Conservation (phyloP, 1,140 invertebrate species). For the Euglossa dilemma region DNA sequence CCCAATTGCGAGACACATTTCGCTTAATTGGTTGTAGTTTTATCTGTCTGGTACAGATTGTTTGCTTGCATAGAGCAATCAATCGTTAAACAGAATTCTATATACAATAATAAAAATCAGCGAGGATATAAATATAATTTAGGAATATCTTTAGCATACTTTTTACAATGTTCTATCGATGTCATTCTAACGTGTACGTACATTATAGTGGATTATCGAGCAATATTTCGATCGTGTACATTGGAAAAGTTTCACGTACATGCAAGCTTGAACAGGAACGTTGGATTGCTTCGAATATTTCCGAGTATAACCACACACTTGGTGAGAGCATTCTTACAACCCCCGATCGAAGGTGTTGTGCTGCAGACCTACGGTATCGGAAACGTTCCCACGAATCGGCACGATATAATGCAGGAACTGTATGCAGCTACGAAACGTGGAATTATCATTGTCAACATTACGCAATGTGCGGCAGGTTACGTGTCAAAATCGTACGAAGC, state of each 20-base stretch:
- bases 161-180: background rate
- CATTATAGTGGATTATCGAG: constrained; percentile 89
- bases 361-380: constrained; percentile 96
- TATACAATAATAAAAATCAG: background rate
- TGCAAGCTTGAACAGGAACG: constrained; percentile 90
- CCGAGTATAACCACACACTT: constrained; percentile 93
- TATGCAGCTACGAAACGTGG: constrained; percentile 89
- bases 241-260: constrained; percentile 92
- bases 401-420: constrained; percentile 91
- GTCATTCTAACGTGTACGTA: background rate
- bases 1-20: background rate
- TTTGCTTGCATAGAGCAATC: background rate
- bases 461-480: constrained; percentile 92
- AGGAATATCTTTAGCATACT: background rate
- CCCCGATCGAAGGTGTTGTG: constrained; percentile 94
- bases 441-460: constrained; percentile 95
- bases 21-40: background rate
- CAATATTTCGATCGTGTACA: constrained; percentile 88
- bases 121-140: background rate
- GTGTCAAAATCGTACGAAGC: constrained; percentile 92
- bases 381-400: constrained; percentile 93
- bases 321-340: constrained; percentile 90
- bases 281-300: constrained; percentile 93
- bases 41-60: background rate
- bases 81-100: background rate